A percentile compares a stretch with the other conserved stretches of the same genome.
These are phyloP conservation scores for Synanthedon andrenaeformis DNA, from an alignment of 2,888 invertebrate genomes.

Conservation along the genomic window DNA sequence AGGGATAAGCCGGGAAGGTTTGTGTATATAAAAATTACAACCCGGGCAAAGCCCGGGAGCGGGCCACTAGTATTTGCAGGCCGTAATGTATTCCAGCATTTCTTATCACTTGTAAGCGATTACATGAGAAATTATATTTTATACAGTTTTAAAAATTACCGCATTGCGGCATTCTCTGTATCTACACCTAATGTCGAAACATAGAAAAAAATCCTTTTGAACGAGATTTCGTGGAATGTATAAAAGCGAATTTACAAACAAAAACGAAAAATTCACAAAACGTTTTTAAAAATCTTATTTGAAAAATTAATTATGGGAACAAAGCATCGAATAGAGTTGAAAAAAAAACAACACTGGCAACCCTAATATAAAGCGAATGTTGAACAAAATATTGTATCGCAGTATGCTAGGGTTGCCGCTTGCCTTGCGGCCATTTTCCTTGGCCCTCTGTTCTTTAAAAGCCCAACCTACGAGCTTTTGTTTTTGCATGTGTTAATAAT, in stretches of 20 bases:
- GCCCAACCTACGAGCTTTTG: constrained; percentile 8
- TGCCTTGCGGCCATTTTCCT: constrained; percentile 14
- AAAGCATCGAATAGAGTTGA: neutral
- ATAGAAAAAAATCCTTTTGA: no score
- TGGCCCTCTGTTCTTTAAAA: constrained; percentile 5
- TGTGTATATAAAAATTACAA: no score
- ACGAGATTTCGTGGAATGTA: no score
- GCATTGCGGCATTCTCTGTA: no score
- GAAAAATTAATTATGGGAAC: neutral
- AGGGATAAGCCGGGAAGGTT: no score
- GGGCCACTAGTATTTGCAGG: no score
- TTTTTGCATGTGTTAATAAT: constrained; percentile 12
- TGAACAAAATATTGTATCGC: neutral
- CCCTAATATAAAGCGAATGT: neutral
- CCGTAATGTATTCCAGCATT: no score
- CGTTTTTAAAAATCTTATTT: neutral
- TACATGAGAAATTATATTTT: no score
- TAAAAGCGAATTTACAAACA: neutral
- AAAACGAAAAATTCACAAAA: neutral
- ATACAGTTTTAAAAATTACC: no score
- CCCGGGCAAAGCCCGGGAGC: no score
- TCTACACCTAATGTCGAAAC: no score
- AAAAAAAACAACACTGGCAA: neutral
- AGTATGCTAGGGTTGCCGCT: constrained; percentile 2
- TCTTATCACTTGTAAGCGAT: no score